Conservation (phyloP, 2,113 vertebrate genomes). For the Bos javanicus region DNA sequence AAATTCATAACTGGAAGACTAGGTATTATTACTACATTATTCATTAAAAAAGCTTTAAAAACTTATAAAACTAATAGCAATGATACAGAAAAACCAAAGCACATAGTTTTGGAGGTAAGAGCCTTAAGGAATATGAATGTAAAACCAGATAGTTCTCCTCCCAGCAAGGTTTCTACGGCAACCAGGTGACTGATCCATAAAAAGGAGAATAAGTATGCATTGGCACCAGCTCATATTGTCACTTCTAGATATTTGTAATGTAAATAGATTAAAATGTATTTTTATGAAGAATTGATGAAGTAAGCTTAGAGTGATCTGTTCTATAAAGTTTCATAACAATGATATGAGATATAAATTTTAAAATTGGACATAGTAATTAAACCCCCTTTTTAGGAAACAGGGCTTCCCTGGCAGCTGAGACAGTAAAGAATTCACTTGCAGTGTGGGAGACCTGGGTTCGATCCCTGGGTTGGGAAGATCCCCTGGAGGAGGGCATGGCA, state of each 20-base stretch:
- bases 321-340: not conserved
- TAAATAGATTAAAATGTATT: not conserved
- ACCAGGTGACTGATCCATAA: not conserved
- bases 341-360: not conserved
- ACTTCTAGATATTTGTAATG: not conserved
- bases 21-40: not conserved
- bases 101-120: not conserved
- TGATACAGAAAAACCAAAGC: not conserved
- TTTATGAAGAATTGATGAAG: not conserved
- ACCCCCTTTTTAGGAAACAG: not conserved
- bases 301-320: not conserved
- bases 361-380: not conserved
- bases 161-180: not conserved
- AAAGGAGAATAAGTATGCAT: not conserved
- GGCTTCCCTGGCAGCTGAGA: not conserved
- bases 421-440: not conserved
- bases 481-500: not conserved
- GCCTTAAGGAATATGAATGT: not conserved
- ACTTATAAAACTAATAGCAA: not conserved
- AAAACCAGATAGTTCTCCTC: not conserved
- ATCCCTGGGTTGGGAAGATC: not conserved
- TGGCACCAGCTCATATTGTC: not conserved
- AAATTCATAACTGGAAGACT: not conserved
- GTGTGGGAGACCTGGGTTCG: not conserved
- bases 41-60: not conserved